phyloP scores from a whole-genome alignment of 2,113 vertebrate species.

The Forbesichthys agassizii region DNA sequence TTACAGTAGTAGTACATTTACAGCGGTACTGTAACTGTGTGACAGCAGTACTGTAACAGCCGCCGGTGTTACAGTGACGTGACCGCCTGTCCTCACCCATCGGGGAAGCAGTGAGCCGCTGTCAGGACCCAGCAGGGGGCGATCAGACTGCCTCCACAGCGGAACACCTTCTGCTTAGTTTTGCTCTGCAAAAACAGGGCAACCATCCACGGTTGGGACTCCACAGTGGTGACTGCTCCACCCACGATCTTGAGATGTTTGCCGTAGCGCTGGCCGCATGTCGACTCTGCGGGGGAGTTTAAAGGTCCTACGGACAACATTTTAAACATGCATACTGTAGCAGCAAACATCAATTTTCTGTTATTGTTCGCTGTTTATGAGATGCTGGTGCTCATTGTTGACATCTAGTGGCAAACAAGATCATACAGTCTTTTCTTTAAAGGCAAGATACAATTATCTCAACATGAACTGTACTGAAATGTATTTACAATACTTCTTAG shows the following conservation, averaged over 20 bases:
- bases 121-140: conserved; percentile 90
- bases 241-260: conserved; percentile 86
- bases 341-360: no score
- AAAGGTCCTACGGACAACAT: no score
- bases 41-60: neutral
- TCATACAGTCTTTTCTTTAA: no score
- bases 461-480: neutral
- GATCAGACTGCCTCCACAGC: conserved; percentile 89
- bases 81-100: conserved; percentile 48
- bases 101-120: conserved; percentile 88
- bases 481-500: no score
- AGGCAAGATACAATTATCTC: neutral
- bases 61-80: neutral
- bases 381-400: no score
- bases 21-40: no score
- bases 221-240: conserved; percentile 73
- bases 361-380: no score
- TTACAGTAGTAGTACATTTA: no score
- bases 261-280: conserved; percentile 79
- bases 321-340: no score
- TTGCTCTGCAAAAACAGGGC: conserved; percentile 76
- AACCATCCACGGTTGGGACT: conserved; percentile 90
- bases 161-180: conserved; percentile 55
- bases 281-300: conserved; percentile 32
- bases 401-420: no score